Evolutionary conservation across 2,797 vertebrate genomes (phyloP).

Genomic region (Falco rusticolus): DNA sequence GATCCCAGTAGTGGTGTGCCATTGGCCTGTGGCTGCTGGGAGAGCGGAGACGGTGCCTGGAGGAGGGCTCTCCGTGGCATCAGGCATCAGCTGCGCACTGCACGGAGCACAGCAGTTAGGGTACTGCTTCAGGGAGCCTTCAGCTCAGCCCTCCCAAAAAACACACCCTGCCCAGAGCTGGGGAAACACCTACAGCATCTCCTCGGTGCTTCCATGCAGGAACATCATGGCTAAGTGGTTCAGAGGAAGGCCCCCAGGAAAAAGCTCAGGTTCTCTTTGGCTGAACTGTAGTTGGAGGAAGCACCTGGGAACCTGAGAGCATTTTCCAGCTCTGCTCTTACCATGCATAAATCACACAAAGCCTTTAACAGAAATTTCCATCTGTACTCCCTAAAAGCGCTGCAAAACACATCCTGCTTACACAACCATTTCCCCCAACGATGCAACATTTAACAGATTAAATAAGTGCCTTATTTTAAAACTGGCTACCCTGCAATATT

Average conservation of each 20-base stretch:
- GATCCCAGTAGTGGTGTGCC: too few species aligned
- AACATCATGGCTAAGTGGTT: rapidly evolving
- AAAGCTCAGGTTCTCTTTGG: neutral
- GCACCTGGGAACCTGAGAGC: neutral
- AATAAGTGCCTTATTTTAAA: neutral
- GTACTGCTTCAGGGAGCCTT: neutral
- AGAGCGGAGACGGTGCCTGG: rapidly evolving
- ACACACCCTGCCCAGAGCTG: rapidly evolving
- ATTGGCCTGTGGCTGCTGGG: neutral
- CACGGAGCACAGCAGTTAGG: neutral
- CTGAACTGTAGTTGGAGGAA: neutral
- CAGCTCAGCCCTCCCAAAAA: neutral
- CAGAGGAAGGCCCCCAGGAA: neutral
- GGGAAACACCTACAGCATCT: neutral
- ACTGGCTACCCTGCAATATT: neutral
- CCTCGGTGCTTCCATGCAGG: neutral
- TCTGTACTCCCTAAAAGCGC: neutral
- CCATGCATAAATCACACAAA: neutral
- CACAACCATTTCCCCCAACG: neutral
- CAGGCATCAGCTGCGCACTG: rapidly evolving
- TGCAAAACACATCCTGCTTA: neutral
- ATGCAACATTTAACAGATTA: neutral
- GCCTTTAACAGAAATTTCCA: neutral
- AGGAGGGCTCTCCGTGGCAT: neutral
- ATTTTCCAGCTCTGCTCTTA: neutral